phyloP scores from a whole-genome alignment of 2,113 vertebrate species.

The Tichodroma muraria region DNA sequence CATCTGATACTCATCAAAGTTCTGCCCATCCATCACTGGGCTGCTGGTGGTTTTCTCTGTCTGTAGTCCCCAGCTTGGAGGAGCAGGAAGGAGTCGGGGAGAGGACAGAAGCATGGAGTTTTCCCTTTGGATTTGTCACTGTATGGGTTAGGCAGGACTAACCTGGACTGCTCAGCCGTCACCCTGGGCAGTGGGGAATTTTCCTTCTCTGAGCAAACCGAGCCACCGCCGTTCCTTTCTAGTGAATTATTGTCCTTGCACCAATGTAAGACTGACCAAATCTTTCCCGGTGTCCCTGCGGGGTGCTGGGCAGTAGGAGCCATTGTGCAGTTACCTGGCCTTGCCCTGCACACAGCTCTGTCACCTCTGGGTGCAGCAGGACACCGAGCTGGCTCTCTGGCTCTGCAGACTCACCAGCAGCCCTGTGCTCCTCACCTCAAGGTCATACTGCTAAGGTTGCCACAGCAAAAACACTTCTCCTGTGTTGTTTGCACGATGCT shows the following conservation, averaged over 20 bases:
- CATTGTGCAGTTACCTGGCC: neutral
- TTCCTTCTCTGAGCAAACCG: neutral
- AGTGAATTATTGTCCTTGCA: neutral
- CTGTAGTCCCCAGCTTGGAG: neutral
- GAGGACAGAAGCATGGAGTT: neutral
- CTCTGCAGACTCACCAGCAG: accelerated
- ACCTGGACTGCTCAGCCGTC: neutral
- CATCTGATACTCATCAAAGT: neutral
- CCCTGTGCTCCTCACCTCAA: accelerated
- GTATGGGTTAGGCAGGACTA: neutral
- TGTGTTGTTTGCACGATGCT: neutral
- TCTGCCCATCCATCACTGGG: neutral
- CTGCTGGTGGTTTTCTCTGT: neutral
- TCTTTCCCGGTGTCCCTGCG: accelerated
- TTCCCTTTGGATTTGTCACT: neutral
- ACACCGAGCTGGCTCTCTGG: accelerated
- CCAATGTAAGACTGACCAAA: neutral
- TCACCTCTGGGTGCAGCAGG: accelerated
- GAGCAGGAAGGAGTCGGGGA: neutral
- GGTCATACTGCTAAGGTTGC: neutral
- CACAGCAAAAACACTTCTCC: neutral
- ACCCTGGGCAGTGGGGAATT: neutral
- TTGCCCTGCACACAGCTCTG: neutral
- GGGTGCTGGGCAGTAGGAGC: neutral
- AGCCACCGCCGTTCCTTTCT: neutral